Conservation (phyloP, 2,113 vertebrate genomes). For the Cheirogaleus medius region DNA sequence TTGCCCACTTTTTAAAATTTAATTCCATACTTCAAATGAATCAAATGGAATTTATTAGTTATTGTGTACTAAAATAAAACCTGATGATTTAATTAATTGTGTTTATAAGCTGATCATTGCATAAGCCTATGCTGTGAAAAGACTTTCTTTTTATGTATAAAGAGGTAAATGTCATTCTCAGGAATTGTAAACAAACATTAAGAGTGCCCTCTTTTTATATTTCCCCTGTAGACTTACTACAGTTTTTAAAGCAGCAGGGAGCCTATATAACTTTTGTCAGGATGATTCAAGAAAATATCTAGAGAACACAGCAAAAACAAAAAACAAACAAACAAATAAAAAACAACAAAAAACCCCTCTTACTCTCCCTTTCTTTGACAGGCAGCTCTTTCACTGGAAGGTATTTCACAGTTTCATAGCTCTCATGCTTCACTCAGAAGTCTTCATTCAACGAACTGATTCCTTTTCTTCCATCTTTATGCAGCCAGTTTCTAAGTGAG, state of each 20-base stretch:
- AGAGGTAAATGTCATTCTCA: neutral
- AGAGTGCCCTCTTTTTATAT: neutral
- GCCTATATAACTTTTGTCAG: neutral
- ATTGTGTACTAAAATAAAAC: neutral
- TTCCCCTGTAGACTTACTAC: neutral
- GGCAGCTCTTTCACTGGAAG: conserved; percentile 56
- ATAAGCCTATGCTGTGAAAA: neutral
- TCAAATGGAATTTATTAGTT: neutral
- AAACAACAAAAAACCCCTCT: neutral
- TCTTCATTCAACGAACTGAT: conserved; percentile 38
- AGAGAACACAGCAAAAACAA: neutral
- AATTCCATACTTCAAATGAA: neutral
- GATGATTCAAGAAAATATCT: neutral
- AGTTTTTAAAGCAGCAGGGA: neutral
- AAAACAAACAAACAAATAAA: too few relatives aligned
- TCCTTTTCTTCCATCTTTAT: conserved; percentile 36
- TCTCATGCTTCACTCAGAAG: conserved; percentile 48
- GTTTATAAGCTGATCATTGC: neutral
- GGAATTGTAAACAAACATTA: neutral
- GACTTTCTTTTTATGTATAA: neutral
- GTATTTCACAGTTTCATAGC: conserved; percentile 64
- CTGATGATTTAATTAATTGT: neutral
- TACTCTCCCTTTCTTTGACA: conserved; percentile 57
- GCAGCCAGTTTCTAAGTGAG: neutral
- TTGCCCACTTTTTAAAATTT: too few relatives aligned